These are phyloP conservation scores for Ochlodes sylvanus DNA, from an alignment of 2,888 invertebrate species.

Conservation along the genomic window DNA sequence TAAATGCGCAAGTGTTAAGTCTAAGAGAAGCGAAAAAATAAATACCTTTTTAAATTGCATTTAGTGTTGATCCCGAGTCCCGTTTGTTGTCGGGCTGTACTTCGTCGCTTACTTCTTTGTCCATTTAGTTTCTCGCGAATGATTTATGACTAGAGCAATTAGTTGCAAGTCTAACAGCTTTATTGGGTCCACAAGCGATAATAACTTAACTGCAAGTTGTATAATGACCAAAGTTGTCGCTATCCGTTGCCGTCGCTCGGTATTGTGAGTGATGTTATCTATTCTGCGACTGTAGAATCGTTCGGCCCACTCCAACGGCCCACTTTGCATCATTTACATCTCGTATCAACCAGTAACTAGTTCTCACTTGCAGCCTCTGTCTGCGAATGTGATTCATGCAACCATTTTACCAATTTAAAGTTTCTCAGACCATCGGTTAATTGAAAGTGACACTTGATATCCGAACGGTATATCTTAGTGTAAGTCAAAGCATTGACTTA, in stretches of 20 bases:
- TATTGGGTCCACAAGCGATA: conserved; percentile 34
- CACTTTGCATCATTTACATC: conserved; percentile 34
- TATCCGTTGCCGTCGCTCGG: conserved; percentile 11
- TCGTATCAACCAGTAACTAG: conserved; percentile 31
- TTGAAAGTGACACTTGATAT: conserved; percentile 30
- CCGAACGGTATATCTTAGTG: neutral
- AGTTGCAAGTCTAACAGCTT: conserved; percentile 39
- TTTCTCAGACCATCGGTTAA: conserved; percentile 20
- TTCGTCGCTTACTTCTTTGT: conserved; percentile 17
- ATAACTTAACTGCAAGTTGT: conserved; percentile 44
- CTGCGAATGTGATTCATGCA: conserved; percentile 30
- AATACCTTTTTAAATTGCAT: too few relatives aligned
- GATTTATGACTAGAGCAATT: conserved; percentile 35
- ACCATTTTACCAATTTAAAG: conserved; percentile 24
- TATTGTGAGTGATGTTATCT: conserved; percentile 34
- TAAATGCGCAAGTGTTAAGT: too few relatives aligned
- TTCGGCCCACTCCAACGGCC: conserved; percentile 34
- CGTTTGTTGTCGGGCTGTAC: neutral
- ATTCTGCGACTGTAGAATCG: conserved; percentile 28
- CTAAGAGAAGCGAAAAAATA: too few relatives aligned
- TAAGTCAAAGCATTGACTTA: neutral
- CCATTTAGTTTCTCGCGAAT: conserved; percentile 23
- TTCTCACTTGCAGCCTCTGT: conserved; percentile 23
- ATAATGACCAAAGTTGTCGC: conserved; percentile 46
- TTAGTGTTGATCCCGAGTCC: neutral